These are phyloP conservation scores for Nemotelus nigrinus DNA, from an alignment of 2,888 invertebrate species.

Conservation along the genomic window DNA sequence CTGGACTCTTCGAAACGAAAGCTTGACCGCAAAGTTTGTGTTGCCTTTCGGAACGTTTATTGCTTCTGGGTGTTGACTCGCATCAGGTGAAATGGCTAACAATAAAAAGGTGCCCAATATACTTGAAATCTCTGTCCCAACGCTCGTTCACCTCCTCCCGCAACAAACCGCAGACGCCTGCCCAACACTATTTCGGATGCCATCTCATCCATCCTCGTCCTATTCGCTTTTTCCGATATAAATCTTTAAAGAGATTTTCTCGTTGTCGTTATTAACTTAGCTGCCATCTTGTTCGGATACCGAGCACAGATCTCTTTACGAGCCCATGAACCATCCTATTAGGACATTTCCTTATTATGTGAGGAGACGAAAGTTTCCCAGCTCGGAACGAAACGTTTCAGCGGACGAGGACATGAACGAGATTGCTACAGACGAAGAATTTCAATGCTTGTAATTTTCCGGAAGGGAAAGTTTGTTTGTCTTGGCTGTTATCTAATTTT, in stretches of 20 bases:
- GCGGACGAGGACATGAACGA: background rate
- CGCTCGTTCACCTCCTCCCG: background rate
- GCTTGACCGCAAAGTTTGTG: conserved; percentile 7
- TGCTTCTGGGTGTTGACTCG: conserved; percentile 32
- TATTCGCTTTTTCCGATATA: background rate
- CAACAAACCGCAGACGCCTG: background rate
- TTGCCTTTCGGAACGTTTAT: conserved; percentile 20
- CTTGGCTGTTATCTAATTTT: conserved; percentile 48
- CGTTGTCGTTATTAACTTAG: conserved; percentile 48
- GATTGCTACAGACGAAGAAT: background rate
- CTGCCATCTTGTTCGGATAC: conserved; percentile 47
- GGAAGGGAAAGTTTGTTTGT: conserved; percentile 48
- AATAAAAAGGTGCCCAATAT: conserved; percentile 37
- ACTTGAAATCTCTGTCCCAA: background rate
- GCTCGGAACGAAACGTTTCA: background rate
- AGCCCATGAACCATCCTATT: conserved; percentile 31
- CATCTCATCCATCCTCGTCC: background rate
- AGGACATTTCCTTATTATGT: conserved; percentile 36
- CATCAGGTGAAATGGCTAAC: conserved; percentile 12
- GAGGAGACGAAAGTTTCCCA: background rate
- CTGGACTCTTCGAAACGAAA: too few relatives aligned
- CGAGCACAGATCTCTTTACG: conserved; percentile 43
- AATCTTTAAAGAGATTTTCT: conserved; percentile 46
- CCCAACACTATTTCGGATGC: background rate
- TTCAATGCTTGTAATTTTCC: conserved; percentile 42